Conservation (phyloP, 1,140 invertebrate species). For the Brachionus paranguensis region DNA sequence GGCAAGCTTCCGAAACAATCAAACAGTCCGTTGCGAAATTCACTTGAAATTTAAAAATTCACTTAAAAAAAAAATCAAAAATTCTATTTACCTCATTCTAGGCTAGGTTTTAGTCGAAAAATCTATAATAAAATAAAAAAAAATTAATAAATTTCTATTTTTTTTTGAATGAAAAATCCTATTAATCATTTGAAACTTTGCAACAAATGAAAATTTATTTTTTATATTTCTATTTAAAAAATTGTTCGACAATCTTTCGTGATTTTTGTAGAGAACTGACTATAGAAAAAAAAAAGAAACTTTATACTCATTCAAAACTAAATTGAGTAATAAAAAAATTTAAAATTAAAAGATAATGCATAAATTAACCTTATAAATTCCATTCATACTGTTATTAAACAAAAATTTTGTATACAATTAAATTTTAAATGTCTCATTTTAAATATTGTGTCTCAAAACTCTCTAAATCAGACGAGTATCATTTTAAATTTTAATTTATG, state of each 20-base stretch:
- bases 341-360: not conserved
- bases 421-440: not conserved
- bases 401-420: not conserved
- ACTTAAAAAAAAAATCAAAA: not conserved
- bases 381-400: not conserved
- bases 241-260: too few species aligned
- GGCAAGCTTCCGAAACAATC: conserved; percentile 25
- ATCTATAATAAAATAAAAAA: not conserved
- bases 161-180: not conserved
- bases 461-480: not conserved
- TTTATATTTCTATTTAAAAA: too few species aligned
- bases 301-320: not conserved
- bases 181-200: too few species aligned
- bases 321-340: not conserved
- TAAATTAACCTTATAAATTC: conserved; percentile 3
- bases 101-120: not conserved
- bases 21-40: conserved; percentile 28
- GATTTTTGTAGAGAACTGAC: too few species aligned
- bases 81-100: not conserved
- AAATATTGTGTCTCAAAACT: not conserved
- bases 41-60: not conserved
- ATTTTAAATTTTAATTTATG: not conserved
- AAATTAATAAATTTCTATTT: not conserved
- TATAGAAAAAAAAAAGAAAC: not conserved
- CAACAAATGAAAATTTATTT: too few species aligned